Base-by-base conservation (phyloP, 2,888 invertebrate species). In the Hanleya hanleyi region DNA sequence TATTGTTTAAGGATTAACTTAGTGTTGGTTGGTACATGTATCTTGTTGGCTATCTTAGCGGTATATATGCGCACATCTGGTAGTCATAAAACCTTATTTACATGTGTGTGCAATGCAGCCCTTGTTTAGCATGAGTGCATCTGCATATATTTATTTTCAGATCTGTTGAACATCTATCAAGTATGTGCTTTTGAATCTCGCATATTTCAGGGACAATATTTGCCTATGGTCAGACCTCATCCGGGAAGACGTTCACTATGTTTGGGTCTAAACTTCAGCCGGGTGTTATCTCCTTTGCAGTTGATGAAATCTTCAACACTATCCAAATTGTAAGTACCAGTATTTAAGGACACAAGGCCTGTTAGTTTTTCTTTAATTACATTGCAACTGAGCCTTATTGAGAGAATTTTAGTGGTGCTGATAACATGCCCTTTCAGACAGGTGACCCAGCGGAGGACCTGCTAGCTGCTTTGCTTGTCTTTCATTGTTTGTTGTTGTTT, bases 171-270 rank as follows among this genome's bases (percentile, higher is more conserved):
- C n/a, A n/a, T n/a, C n/a, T n/a, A n/a, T n/a, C n/a, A n/a, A n/a
- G n/a, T n/a, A n/a, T n/a, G n/a, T n/a, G n/a, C n/a, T n/a, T n/a
- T n/a, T 47, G 47, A n/a, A 26, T 57, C 32, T 22, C 1, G 22
- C 12, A 4, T 64, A 68, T 77, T 79, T n/a, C 75, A 91, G 96
- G 96, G 1, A 97, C 97, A 0, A 94, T 97, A 79, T 96, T 97
- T 91, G 96, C 96, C 0, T 97, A 97, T 88, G 97, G 97, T 7
- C 97, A 97, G 90, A 97, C 96, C 4, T 95, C 96, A 0, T 96
- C 96, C 0, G 97, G 96, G 69, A 90, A 89, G 77, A 90, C 90
- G 0, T 84, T 82, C 74, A 89, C 90, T 0, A 89, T 90, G 85
- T 83, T 86, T 35, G 97, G 97, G 0, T 93, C 93, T 38, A 91